phyloP scores from a whole-genome alignment of 2,797 vertebrate species.

The Scleropages formosus region DNA sequence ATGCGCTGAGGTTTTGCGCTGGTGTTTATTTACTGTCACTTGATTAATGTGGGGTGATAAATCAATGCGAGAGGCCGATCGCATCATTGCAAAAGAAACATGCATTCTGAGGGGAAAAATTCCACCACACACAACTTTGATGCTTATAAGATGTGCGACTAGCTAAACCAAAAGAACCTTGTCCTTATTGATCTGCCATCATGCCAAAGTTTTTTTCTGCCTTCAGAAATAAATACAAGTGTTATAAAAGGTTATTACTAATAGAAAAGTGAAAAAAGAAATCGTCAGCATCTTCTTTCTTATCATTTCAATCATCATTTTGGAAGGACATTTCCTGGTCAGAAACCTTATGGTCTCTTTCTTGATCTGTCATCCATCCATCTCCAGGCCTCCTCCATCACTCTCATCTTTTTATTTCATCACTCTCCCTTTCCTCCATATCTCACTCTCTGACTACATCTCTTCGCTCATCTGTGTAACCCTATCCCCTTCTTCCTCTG shows the following conservation, averaged over 20 bases:
- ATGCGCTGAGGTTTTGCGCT: conserved; percentile 2
- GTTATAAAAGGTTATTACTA: not conserved
- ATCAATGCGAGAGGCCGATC: conserved; percentile 11
- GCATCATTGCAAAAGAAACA: not conserved
- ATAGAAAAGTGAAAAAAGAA: not conserved
- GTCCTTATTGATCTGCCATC: not conserved
- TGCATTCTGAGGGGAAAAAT: conserved; percentile 8
- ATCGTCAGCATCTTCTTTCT: not conserved
- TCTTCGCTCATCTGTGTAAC: not conserved
- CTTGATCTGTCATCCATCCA: conserved; percentile 14
- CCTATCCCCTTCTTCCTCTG: not conserved
- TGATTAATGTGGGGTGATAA: conserved; percentile 2
- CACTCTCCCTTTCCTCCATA: not conserved
- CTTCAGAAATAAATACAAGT: conserved; percentile 10
- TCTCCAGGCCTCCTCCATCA: not conserved
- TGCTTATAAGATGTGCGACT: not conserved
- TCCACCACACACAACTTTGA: not conserved
- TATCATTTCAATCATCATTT: not conserved
- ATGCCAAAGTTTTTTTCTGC: conserved; percentile 5
- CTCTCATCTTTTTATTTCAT: conserved; percentile 10
- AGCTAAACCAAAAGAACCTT: not conserved
- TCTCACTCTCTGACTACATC: conserved; percentile 13
- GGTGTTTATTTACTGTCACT: conserved; percentile 15
- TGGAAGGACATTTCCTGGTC: not conserved
- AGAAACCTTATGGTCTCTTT: not conserved